Evolutionary conservation across 2,797 vertebrate species (phyloP).

Genomic region (Poecile montanus): DNA sequence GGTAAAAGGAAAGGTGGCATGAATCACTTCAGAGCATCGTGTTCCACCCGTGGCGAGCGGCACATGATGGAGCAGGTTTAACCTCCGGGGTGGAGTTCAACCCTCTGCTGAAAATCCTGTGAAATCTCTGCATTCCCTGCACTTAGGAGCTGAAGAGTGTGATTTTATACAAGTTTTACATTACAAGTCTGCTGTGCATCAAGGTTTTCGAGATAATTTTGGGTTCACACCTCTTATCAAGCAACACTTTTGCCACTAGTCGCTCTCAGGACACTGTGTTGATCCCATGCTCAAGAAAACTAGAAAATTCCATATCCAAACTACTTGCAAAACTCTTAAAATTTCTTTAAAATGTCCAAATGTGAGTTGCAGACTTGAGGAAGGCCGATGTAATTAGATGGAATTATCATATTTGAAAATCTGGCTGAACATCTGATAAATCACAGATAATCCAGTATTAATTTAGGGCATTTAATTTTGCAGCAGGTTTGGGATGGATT

Average conservation of each 20-base stretch:
- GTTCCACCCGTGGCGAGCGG: neutral
- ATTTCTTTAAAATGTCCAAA: neutral
- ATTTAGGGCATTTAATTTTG: neutral
- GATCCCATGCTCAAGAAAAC: neutral
- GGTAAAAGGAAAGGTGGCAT: neutral
- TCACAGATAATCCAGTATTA: neutral
- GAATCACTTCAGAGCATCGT: neutral
- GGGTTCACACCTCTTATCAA: neutral
- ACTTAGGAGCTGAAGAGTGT: neutral
- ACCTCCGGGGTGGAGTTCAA: neutral
- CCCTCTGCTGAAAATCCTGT: neutral
- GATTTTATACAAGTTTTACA: neutral
- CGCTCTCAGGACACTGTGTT: accelerated
- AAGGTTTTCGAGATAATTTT: neutral
- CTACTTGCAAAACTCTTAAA: neutral
- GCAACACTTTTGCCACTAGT: neutral
- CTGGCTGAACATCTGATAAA: neutral
- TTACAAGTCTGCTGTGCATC: neutral
- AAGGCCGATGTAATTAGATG: neutral
- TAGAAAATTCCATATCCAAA: neutral
- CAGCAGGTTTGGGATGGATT: neutral
- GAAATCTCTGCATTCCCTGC: neutral
- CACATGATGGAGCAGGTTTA: neutral
- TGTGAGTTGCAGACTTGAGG: neutral
- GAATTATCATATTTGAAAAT: neutral